Conservation (phyloP, 2,888 invertebrate species). For the Lordiphosa andalusiaca region DNA sequence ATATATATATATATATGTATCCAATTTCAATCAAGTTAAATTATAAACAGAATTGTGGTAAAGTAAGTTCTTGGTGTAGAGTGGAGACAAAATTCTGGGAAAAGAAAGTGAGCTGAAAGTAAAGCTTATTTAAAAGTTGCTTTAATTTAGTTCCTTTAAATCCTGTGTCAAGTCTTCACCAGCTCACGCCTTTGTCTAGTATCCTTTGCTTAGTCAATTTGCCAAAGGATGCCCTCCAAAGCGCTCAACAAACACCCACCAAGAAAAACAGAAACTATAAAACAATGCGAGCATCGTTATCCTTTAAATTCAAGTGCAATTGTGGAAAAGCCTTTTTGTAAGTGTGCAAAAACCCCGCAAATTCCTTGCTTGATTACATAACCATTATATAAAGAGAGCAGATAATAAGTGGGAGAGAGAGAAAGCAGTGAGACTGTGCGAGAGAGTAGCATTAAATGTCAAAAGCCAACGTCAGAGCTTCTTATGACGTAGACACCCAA, state of each 20-base stretch:
- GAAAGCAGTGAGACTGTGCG: not conserved
- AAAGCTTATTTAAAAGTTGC: too few relatives aligned
- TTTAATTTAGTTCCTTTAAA: not conserved
- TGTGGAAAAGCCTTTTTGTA: constrained; percentile 23
- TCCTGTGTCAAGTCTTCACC: not conserved
- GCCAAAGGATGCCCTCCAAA: constrained; percentile 19
- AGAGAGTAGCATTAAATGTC: constrained; percentile 51
- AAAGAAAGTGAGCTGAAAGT: too few relatives aligned
- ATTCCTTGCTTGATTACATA: constrained; percentile 57
- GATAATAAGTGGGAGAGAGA: constrained; percentile 13
- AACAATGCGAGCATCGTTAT: constrained; percentile 58
- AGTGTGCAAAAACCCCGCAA: constrained; percentile 37
- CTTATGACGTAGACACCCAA: constrained; percentile 51
- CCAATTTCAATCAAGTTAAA: constrained; percentile 14
- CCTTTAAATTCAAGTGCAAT: constrained; percentile 58
- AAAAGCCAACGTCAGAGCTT: constrained; percentile 49
- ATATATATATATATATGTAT: constrained; percentile 15
- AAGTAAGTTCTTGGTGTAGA: too few relatives aligned
- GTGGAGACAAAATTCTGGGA: too few relatives aligned
- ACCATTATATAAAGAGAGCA: constrained; percentile 47
- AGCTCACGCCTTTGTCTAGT: not conserved
- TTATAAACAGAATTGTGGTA: constrained; percentile 1
- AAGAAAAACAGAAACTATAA: constrained; percentile 17
- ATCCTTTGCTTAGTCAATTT: constrained; percentile 13
- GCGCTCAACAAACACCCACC: constrained; percentile 11